Evolutionary conservation across 37 sponge, comb jelly and placozoan genomes (phyloP).

Genomic region (Petrosia ficiformis): DNA sequence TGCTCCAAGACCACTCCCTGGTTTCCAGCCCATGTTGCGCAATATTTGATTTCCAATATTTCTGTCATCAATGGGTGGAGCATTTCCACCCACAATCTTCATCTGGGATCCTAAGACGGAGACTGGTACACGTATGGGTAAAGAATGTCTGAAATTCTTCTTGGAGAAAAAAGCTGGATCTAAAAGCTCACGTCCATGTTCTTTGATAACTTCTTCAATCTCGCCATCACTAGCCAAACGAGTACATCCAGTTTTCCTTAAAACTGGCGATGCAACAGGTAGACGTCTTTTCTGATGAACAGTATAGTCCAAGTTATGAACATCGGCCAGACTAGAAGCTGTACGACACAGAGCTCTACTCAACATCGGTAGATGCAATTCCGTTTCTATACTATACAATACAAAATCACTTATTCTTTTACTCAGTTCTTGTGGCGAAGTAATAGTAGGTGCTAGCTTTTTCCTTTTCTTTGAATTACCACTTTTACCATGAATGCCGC

Average conservation of each 20-base stretch:
- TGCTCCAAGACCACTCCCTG: slow-evolving; percentile 64
- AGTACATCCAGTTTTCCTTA: slow-evolving; percentile 40
- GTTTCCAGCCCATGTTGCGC: slow-evolving; percentile 73
- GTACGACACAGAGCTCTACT: slow-evolving; percentile 41
- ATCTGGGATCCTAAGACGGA: neutral
- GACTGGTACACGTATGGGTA: neutral
- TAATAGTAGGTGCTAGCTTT: neutral
- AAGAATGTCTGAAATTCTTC: neutral
- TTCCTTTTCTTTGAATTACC: slow-evolving; percentile 27
- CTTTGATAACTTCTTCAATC: neutral
- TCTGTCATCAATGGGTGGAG: slow-evolving; percentile 26
- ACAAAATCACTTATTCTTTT: slow-evolving; percentile 39
- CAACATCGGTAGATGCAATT: slow-evolving; percentile 36
- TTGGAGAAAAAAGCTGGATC: neutral
- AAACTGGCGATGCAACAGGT: slow-evolving; percentile 29
- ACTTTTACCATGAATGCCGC: neutral
- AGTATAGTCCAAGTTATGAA: slow-evolving; percentile 29
- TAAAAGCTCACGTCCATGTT: neutral
- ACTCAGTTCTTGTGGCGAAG: slow-evolving; percentile 45
- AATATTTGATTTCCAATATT: slow-evolving; percentile 60
- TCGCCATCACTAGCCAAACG: no score
- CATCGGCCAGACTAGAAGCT: slow-evolving; percentile 28
- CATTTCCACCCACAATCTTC: slow-evolving; percentile 21
- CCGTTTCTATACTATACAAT: neutral
- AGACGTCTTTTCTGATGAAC: slow-evolving; percentile 24